Base-by-base conservation (phyloP, 2,888 invertebrate species). In the Rhogogaster chlorosoma region DNA sequence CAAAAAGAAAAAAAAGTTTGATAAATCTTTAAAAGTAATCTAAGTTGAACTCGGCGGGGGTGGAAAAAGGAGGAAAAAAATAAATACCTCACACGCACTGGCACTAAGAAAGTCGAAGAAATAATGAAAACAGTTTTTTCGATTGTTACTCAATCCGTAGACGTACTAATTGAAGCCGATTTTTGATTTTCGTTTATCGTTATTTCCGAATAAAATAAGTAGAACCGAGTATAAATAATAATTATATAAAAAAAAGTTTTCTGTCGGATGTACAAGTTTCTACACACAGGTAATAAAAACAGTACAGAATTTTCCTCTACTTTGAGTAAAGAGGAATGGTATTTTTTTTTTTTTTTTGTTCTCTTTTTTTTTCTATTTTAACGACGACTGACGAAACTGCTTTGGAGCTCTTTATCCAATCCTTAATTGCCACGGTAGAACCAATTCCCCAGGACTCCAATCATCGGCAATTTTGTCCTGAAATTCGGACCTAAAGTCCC, bases 1-100 rank as follows among this genome's bases (percentile, higher is more conserved):
- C 57, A 61, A 26, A 22, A 61, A 53, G 18, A 53, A 53, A 53
- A 18, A 18, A 53, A 61, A 67, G 67, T 67, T 67, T 32, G 67
- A 67, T 67, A 18, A 67, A 67, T 67, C 67, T 67, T 7, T 32
- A 12, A 67, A 32, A 67, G 67, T 67, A 67, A 67, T 67, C 67
- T 67, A 67, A 67, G 67, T 67, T 67, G 18, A 26, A 32, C 15
- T 7, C 6, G 18, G 12, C 67, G 67, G 7, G 18, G 67, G 15
- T 32, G 32, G 4, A 32, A 67, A 12, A 7, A 67, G 32, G 5
- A 29, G 26, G 18, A 29, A 29, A 2, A 67, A 67, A 32, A 67
- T 15, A 1, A 32, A 67, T 18, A 32, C 5, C 18, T 18, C 15
- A 49, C 18, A 18, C 15, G 6, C 49, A 10, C 12, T 10, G 6